Conservation (phyloP, 2,113 vertebrate genomes). For the Cariama cristata region DNA sequence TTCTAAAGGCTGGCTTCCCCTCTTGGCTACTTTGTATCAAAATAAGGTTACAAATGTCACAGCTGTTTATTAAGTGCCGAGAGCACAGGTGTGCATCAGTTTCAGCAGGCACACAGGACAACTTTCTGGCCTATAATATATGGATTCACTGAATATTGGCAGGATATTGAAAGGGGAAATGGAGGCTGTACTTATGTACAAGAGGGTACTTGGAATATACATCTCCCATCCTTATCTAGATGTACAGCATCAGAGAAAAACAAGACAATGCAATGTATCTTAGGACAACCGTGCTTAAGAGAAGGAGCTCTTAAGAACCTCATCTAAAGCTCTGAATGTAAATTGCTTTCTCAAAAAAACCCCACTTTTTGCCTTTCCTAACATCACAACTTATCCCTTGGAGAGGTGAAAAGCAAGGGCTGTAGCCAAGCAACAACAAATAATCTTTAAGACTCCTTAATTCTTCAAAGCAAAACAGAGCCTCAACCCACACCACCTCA, state of each 20-base stretch:
- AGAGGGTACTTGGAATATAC: neutral
- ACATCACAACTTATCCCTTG: neutral
- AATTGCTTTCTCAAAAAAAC: neutral
- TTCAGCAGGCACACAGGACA: neutral
- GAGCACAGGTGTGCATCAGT: neutral
- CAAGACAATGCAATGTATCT: neutral
- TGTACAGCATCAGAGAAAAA: neutral
- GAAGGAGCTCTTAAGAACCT: neutral
- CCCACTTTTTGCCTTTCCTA: neutral
- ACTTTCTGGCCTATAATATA: neutral
- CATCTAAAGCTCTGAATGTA: neutral
- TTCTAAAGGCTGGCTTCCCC: neutral
- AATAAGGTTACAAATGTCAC: neutral
- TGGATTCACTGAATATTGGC: neutral
- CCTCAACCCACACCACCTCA: neutral
- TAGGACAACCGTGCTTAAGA: neutral
- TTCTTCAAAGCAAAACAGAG: neutral
- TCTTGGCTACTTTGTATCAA: neutral
- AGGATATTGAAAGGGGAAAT: neutral
- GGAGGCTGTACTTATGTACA: neutral
- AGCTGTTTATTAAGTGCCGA: neutral
- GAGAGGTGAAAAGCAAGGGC: neutral
- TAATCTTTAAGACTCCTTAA: neutral
- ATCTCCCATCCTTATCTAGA: neutral
- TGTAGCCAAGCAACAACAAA: conserved; percentile 44